A percentile compares a stretch with the other conserved stretches of the same genome.
Conservation (phyloP, 1,140 invertebrate genomes). For the Ceratina japonica region DNA sequence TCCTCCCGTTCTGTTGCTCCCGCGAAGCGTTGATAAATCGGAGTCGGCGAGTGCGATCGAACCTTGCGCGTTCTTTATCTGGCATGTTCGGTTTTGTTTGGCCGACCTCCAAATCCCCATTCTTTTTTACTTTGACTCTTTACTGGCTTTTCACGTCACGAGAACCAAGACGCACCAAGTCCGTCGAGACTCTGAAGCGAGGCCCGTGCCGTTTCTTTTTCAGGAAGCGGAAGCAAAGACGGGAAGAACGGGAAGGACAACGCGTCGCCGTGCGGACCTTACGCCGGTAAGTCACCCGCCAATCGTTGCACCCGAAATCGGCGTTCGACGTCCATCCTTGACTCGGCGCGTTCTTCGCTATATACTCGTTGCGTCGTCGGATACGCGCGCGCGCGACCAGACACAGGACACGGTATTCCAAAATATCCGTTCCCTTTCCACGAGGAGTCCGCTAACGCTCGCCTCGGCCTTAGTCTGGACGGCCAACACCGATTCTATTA, state of each 20-base stretch:
- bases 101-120: conserved; percentile 14
- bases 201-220: conserved; percentile 65
- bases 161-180: neutral
- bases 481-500: conserved; percentile 67
- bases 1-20: too few species aligned
- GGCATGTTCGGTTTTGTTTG: conserved; percentile 26
- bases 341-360: neutral
- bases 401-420: conserved; percentile 59
- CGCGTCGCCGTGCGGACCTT: conserved; percentile 83
- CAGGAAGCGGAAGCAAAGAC: conserved; percentile 86
- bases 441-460: conserved; percentile 2
- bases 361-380: too few species aligned
- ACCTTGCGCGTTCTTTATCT: neutral
- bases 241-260: conserved; percentile 84
- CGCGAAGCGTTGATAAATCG: too few species aligned
- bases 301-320: neutral
- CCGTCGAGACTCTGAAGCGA: neutral
- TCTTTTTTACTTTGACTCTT: neutral
- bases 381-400: neutral
- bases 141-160: neutral
- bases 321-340: neutral
- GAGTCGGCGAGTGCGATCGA: too few species aligned
- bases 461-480: conserved; percentile 50
- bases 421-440: conserved; percentile 70
- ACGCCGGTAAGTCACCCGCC: conserved; percentile 73